Conservation (phyloP, 2,888 invertebrate species). For the Zaprionus lineosus region DNA sequence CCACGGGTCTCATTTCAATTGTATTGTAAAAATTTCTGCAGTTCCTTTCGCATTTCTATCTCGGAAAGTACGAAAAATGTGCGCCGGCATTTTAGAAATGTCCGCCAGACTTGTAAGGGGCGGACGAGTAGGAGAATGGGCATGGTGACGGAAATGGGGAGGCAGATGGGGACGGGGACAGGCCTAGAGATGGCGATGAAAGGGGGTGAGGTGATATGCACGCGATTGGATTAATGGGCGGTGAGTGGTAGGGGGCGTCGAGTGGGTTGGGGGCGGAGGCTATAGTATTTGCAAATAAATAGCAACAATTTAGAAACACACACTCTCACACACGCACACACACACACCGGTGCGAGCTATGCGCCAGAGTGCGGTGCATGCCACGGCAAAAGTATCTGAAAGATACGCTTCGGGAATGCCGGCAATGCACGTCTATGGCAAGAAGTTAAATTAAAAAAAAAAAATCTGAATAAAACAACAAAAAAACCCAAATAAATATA, state of each 20-base stretch:
- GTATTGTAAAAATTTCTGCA: slow-evolving; percentile 25
- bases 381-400: slow-evolving; percentile 62
- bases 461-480: slow-evolving; percentile 21
- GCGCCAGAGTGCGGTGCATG: slow-evolving; percentile 58
- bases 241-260: neutral
- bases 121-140: neutral
- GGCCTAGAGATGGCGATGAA: neutral
- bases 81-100: slow-evolving; percentile 69
- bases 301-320: no score
- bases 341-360: no score
- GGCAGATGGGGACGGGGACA: no score
- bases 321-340: no score
- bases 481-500: neutral
- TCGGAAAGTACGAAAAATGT: slow-evolving; percentile 48
- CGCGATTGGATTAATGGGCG: neutral
- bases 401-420: slow-evolving; percentile 67
- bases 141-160: neutral
- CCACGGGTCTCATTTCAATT: slow-evolving; percentile 42
- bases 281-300: slow-evolving; percentile 28
- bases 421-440: slow-evolving; percentile 48
- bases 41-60: slow-evolving; percentile 27
- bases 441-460: slow-evolving; percentile 43
- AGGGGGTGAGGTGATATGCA: neutral
- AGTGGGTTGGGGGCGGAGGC: no score
- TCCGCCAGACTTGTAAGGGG: slow-evolving; percentile 48